Conservation (phyloP, 2,797 vertebrate species). For the Lophotriccus pileatus region DNA sequence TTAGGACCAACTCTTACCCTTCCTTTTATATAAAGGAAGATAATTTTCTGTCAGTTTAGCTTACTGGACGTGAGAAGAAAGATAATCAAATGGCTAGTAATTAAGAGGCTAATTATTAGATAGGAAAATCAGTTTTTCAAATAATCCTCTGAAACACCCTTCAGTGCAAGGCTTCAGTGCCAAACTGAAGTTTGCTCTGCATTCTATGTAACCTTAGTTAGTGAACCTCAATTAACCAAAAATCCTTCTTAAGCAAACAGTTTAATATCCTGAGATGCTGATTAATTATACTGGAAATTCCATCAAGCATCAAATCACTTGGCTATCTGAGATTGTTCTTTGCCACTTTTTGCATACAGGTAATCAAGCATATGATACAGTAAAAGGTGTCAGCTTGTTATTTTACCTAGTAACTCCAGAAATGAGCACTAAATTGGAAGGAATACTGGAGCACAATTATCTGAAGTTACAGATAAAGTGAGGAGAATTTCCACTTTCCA, state of each 20-base stretch:
- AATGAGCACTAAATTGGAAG: background rate
- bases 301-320: background rate
- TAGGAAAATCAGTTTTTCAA: background rate
- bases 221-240: background rate
- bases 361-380: background rate
- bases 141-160: background rate
- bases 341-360: background rate
- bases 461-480: background rate
- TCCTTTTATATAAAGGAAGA: background rate
- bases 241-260: background rate
- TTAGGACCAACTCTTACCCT: background rate
- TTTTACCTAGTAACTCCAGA: background rate
- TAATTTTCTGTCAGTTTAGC: background rate
- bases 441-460: background rate
- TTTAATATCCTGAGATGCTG: background rate
- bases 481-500: background rate
- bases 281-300: background rate
- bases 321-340: background rate
- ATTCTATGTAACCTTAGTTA: background rate
- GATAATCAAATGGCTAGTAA: background rate
- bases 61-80: background rate
- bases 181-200: background rate
- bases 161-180: background rate
- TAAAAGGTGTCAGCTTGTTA: background rate
- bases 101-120: constrained; percentile 9